Percentiles rank a stretch among this genome's conserved stretches.
These are phyloP conservation scores for Riparia riparia DNA, from an alignment of 2,113 vertebrate genomes.

Conservation along the genomic window DNA sequence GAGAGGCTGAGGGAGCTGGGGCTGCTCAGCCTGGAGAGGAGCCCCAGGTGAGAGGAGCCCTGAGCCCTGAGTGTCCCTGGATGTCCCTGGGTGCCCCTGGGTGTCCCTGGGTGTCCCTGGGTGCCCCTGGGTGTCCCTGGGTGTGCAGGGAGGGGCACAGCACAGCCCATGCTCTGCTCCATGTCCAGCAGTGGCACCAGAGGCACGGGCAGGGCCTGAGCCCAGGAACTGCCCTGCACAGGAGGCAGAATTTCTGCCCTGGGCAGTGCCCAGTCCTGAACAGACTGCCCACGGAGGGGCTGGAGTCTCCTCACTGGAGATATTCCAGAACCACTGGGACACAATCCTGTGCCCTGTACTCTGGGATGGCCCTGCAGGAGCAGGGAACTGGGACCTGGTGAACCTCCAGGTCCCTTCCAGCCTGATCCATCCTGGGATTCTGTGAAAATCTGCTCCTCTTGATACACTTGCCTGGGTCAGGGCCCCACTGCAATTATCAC, in stretches of 20 bases:
- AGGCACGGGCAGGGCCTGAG: accelerated
- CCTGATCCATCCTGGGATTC: neutral
- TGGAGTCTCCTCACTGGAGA: neutral
- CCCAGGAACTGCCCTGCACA: neutral
- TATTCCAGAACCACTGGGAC: neutral
- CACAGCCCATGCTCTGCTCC: neutral
- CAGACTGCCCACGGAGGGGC: neutral
- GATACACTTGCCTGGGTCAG: neutral
- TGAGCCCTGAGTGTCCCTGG: no score
- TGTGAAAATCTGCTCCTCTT: neutral
- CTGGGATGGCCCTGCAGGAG: neutral
- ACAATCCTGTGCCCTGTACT: neutral
- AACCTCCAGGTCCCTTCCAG: neutral
- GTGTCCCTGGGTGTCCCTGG: neutral
- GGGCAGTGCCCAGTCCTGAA: neutral
- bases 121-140: neutral
- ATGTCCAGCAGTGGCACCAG: neutral
- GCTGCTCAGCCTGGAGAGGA: neutral
- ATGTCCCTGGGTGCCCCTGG: no score
- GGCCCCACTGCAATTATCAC: neutral
- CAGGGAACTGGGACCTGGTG: neutral
- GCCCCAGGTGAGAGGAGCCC: neutral
- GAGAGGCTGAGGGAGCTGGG: neutral
- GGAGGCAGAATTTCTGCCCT: neutral
- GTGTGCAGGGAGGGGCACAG: neutral